A percentile compares a stretch with the other conserved stretches of the same genome.
Conservation (phyloP, 2,888 invertebrate species). For the Phymatocera aterrima region DNA sequence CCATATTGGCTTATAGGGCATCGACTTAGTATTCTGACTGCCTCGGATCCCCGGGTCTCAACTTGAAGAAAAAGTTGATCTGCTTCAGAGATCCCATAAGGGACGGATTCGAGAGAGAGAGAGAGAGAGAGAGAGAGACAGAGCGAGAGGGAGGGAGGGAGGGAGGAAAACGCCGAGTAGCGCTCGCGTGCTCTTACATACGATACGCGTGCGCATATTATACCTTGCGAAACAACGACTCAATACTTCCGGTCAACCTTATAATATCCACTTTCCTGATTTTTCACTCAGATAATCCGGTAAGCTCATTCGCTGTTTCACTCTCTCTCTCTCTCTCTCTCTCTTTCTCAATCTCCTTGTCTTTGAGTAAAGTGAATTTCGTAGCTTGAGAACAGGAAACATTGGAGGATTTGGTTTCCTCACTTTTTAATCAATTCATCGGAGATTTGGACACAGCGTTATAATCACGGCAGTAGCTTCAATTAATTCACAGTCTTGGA, state of each 20-base stretch:
- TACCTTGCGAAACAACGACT: background rate
- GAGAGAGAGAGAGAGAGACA: too few species aligned
- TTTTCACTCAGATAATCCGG: background rate
- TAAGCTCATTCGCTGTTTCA: background rate
- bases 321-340: background rate
- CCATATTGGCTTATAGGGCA: conserved; percentile 41
- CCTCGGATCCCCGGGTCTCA: conserved; percentile 33
- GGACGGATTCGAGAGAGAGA: conserved; percentile 40
- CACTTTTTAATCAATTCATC: background rate
- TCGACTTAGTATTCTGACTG: conserved; percentile 45
- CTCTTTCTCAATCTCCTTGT: background rate
- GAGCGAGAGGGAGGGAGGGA: too few species aligned
- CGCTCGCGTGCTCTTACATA: background rate
- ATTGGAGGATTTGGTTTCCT: background rate
- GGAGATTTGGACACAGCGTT: background rate
- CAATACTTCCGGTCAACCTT: conserved; percentile 22
- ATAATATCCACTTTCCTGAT: background rate
- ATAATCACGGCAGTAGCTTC: background rate
- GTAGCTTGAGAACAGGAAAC: conserved; percentile 8
- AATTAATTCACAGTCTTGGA: background rate
- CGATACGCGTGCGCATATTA: background rate
- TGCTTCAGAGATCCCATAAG: conserved; percentile 52
- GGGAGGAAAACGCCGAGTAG: background rate
- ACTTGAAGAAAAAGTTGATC: conserved; percentile 51
- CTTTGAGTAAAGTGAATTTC: background rate